Evolutionary conservation across 2,888 invertebrate genomes (phyloP).

Genomic region (Lycocerus yunnanus): DNA sequence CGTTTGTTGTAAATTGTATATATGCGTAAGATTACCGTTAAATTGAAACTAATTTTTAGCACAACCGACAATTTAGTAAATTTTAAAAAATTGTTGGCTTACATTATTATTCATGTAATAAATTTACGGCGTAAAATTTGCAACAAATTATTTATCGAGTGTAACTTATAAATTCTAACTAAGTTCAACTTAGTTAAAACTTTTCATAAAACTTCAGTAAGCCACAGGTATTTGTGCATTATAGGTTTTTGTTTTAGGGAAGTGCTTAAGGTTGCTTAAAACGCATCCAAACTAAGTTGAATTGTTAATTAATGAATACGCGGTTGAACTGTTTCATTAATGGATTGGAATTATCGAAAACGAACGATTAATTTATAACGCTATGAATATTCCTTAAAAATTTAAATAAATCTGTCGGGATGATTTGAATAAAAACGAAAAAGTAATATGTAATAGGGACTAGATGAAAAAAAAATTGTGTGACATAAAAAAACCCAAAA

Average conservation of each 20-base stretch:
- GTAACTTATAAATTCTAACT: neutral
- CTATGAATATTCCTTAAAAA: neutral
- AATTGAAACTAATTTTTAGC: neutral
- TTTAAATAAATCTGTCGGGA: neutral
- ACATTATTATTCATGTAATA: neutral
- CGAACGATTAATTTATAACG: neutral
- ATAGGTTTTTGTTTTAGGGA: neutral
- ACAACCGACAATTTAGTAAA: neutral
- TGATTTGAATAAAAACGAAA: neutral
- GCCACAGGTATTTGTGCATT: neutral
- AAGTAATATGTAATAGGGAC: neutral
- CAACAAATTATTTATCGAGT: neutral
- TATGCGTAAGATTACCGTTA: neutral
- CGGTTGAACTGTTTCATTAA: neutral
- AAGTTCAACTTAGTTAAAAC: neutral
- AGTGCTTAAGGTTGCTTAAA: neutral
- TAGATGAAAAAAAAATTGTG: neutral
- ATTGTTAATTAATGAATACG: neutral
- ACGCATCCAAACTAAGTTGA: neutral
- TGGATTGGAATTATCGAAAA: neutral
- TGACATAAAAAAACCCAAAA: too few species aligned
- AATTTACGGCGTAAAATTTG: neutral
- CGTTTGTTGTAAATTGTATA: neutral
- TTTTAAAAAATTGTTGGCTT: neutral
- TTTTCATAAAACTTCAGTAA: neutral